Conservation (phyloP, 2,888 invertebrate genomes). For the Actias luna region DNA sequence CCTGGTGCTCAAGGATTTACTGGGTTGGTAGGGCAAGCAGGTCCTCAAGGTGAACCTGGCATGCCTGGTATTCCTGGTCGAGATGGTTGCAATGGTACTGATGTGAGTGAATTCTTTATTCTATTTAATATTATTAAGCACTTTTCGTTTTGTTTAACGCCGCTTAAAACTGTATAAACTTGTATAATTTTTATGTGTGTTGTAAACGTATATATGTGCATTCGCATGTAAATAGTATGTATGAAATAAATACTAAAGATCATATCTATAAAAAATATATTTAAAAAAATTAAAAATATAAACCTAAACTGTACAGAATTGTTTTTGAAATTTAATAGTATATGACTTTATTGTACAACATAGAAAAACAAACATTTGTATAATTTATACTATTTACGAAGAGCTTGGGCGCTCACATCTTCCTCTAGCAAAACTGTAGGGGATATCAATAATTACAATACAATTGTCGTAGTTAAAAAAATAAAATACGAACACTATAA, state of each 20-base stretch:
- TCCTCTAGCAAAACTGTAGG: background rate
- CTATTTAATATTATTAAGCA: background rate
- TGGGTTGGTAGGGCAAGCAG: slow-evolving; percentile 92
- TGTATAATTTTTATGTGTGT: background rate
- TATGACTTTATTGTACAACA: background rate
- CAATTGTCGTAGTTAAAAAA: too few species aligned
- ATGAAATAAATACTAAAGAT: background rate
- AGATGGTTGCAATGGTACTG: slow-evolving; percentile 98
- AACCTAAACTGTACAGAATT: background rate
- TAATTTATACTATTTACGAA: background rate
- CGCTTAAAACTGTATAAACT: background rate
- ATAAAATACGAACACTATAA: too few species aligned
- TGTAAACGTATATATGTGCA: too few species aligned
- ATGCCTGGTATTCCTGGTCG: slow-evolving; percentile 90
- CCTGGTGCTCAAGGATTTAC: slow-evolving; percentile 93
- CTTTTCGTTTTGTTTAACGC: background rate
- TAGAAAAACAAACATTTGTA: background rate
- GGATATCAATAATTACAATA: background rate
- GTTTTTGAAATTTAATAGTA: too few species aligned
- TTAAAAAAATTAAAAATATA: background rate
- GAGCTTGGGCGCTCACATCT: background rate
- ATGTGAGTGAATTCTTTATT: slow-evolving; percentile 82
- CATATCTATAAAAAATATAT: too few species aligned
- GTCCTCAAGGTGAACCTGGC: slow-evolving; percentile 86
- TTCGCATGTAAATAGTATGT: background rate